phyloP scores from a whole-genome alignment of 2,888 invertebrate genomes.

The Caenorhabditis zanzibari region DNA sequence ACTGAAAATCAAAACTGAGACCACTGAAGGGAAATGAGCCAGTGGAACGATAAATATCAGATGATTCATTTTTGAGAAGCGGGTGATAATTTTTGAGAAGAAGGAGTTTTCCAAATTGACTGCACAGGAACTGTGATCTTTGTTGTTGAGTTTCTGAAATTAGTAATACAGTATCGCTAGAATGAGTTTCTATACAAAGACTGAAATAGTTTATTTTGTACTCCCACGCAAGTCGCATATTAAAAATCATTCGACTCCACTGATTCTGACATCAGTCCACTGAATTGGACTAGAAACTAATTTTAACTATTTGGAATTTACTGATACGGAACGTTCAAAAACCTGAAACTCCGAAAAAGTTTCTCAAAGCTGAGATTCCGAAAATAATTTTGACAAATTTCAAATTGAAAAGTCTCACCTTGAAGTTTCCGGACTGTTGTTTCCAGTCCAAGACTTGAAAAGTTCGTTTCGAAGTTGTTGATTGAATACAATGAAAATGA shows the following conservation, averaged over 20 bases:
- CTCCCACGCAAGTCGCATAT: too few species aligned
- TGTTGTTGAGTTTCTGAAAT: constrained; percentile 14
- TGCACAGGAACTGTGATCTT: neutral
- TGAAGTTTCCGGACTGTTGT: neutral
- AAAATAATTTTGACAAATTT: neutral
- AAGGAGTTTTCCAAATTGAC: neutral
- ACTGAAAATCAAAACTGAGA: neutral
- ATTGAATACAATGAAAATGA: constrained; percentile 21
- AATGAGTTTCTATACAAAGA: too few species aligned
- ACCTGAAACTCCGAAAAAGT: too few species aligned
- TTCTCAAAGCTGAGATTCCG: too few species aligned
- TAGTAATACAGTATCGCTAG: neutral
- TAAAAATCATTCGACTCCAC: neutral
- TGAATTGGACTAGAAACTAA: neutral
- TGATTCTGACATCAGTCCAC: neutral
- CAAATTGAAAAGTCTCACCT: neutral
- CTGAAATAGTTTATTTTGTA: too few species aligned
- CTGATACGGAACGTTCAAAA: too few species aligned
- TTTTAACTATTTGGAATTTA: too few species aligned
- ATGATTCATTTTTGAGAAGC: constrained; percentile 4
- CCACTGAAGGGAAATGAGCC: neutral
- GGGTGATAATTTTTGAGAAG: neutral
- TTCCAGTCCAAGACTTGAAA: neutral
- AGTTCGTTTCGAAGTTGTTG: constrained; percentile 11
- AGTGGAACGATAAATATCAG: neutral